Percentiles rank a stretch among this genome's conserved stretches.
These are phyloP conservation scores for Bombus huntii DNA, from an alignment of 1,140 invertebrate species.

Conservation along the genomic window DNA sequence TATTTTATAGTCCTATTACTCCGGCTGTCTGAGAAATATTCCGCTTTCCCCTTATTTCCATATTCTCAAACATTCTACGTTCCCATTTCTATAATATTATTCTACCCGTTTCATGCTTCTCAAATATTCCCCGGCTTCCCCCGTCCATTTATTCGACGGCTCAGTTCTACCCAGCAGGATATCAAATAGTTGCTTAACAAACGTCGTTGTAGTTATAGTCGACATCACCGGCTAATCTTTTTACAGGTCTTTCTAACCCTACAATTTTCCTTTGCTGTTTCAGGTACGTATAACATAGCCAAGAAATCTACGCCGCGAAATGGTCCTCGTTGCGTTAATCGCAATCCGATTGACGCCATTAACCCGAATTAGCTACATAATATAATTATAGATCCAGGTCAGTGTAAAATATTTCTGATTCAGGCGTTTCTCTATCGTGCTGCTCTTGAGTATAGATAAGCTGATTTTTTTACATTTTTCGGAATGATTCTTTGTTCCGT, in stretches of 20 bases:
- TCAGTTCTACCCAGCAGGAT: not conserved
- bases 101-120: slow-evolving; percentile 25
- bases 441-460: not conserved
- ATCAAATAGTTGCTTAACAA: slow-evolving; percentile 39
- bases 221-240: not conserved
- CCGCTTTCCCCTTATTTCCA: slow-evolving; percentile 43
- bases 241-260: not conserved
- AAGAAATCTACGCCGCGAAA: not conserved
- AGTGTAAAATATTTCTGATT: slow-evolving; percentile 35
- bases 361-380: slow-evolving; percentile 29
- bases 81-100: slow-evolving; percentile 51
- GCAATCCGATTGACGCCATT: slow-evolving; percentile 25
- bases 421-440: not conserved
- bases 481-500: not conserved
- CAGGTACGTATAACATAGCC: slow-evolving; percentile 25
- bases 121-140: slow-evolving; percentile 29
- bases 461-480: too few relatives aligned
- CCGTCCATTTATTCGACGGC: slow-evolving; percentile 4
- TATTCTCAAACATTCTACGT: slow-evolving; percentile 39
- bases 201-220: not conserved
- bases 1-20: slow-evolving; percentile 43
- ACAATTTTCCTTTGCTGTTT: not conserved
- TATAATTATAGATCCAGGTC: slow-evolving; percentile 25
- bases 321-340: slow-evolving; percentile 2
- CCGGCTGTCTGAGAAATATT: slow-evolving; percentile 30